These are phyloP conservation scores for Falco naumanni DNA, from an alignment of 2,797 vertebrate genomes.

Conservation along the genomic window DNA sequence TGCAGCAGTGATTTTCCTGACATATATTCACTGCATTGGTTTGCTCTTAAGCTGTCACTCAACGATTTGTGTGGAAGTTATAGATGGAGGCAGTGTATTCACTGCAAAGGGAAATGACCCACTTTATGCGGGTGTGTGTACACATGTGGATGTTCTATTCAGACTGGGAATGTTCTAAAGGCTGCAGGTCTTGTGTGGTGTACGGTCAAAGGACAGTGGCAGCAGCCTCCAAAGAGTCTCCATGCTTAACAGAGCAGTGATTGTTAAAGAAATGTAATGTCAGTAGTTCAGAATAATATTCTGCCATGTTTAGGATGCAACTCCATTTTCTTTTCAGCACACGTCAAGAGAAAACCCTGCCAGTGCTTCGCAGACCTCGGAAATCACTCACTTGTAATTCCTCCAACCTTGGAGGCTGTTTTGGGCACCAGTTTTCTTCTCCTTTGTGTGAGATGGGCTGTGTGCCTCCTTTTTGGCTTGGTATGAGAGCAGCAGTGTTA, in stretches of 20 bases:
- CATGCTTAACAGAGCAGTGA: neutral
- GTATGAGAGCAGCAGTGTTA: slow-evolving; percentile 2
- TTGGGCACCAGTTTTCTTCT: neutral
- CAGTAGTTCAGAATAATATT: neutral
- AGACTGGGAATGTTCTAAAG: neutral
- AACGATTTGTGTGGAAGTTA: neutral
- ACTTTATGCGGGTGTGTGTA: neutral
- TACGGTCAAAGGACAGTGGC: neutral
- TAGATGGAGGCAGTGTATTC: neutral
- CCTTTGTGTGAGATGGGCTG: neutral
- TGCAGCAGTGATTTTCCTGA: slow-evolving; percentile 2
- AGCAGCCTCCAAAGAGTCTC: neutral
- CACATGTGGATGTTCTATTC: neutral
- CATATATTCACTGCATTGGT: neutral
- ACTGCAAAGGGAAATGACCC: neutral
- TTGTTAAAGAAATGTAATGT: neutral
- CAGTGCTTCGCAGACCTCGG: neutral
- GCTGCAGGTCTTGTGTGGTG: neutral
- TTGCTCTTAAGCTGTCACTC: neutral
- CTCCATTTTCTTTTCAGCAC: neutral
- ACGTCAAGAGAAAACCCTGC: neutral
- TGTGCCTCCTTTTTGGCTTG: neutral
- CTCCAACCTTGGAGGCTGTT: neutral
- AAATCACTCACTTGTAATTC: neutral
- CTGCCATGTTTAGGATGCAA: neutral